These are phyloP conservation scores for Rhopilema esculentum DNA, from an alignment of 30 jellyfish, hydroid and myxozoan genomes.

Conservation along the genomic window DNA sequence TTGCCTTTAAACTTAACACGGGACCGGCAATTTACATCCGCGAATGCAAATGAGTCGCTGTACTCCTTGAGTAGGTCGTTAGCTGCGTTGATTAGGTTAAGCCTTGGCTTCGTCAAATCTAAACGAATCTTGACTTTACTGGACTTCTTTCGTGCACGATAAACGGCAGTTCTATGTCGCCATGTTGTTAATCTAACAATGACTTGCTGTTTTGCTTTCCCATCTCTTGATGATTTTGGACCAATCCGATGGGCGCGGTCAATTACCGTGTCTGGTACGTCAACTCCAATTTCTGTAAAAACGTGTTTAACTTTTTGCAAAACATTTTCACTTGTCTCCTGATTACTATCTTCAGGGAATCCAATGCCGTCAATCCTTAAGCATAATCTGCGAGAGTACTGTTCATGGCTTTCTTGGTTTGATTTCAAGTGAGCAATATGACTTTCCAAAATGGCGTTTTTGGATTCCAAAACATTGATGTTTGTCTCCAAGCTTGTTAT, in stretches of 20 bases:
- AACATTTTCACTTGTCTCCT: not conserved
- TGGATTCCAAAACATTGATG: not conserved
- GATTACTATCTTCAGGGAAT: not conserved
- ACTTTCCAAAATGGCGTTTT: constrained; percentile 8
- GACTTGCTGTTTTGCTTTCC: constrained; percentile 15
- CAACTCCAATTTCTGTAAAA: constrained; percentile 18
- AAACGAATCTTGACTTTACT: constrained; percentile 32
- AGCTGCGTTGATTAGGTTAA: constrained; percentile 15
- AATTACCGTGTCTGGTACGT: constrained; percentile 52
- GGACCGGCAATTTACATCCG: constrained; percentile 24
- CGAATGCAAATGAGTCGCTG: constrained; percentile 16
- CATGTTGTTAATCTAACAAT: constrained; percentile 48
- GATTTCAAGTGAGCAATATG: not conserved
- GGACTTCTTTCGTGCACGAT: constrained; percentile 22
- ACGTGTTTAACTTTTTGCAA: constrained; percentile 25
- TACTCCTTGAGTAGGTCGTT: not conserved
- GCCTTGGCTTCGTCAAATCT: constrained; percentile 45
- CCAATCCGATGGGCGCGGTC: constrained; percentile 65
- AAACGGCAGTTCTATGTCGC: constrained; percentile 53
- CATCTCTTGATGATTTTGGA: constrained; percentile 17
- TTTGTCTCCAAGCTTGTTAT: not conserved
- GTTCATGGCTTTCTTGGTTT: constrained; percentile 2
- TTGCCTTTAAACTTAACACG: constrained; percentile 19
- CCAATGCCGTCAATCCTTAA: constrained; percentile 21
- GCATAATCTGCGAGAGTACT: constrained; percentile 11